Percentiles rank a stretch among this genome's conserved stretches.
These are phyloP conservation scores for Calycopis cecrops DNA, from an alignment of 1,140 invertebrate species.

Conservation along the genomic window DNA sequence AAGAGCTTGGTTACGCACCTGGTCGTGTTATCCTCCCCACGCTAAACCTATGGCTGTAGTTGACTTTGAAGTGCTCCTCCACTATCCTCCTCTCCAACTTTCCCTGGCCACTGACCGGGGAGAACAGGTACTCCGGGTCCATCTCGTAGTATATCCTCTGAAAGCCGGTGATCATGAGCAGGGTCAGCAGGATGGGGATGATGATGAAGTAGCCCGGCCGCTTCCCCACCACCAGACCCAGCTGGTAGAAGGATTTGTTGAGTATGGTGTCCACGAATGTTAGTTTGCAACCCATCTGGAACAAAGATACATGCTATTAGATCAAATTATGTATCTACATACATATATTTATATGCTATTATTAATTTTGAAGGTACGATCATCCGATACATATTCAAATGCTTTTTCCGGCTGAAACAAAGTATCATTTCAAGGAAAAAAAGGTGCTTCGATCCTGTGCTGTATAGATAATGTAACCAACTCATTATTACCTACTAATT, in stretches of 20 bases:
- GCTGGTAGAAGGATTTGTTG: constrained; percentile 86
- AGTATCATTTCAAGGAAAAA: no score
- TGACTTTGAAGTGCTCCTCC: constrained; percentile 90
- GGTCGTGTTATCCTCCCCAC: constrained; percentile 89
- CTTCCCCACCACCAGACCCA: constrained; percentile 87
- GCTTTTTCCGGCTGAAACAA: no score
- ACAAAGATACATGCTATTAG: constrained; percentile 35
- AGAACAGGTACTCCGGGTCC: constrained; percentile 95
- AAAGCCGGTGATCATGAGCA: constrained; percentile 90
- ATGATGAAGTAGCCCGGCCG: constrained; percentile 93
- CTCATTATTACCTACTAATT: no score
- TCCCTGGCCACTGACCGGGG: constrained; percentile 88
- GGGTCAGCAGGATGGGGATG: constrained; percentile 86
- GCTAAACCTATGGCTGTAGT: constrained; percentile 90
- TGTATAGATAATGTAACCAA: no score
- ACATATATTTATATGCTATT: no score
- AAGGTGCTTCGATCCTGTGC: no score
- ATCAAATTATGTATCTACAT: no score
- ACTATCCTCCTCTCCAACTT: constrained; percentile 89
- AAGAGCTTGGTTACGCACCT: constrained; percentile 77
- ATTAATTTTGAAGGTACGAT: no score
- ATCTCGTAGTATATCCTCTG: constrained; percentile 91
- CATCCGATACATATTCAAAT: no score
- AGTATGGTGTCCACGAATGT: constrained; percentile 85
- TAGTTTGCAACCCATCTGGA: constrained; percentile 83